Evolutionary conservation across 2,888 invertebrate genomes (phyloP).

Genomic region (Scaptomyza tumidula): DNA sequence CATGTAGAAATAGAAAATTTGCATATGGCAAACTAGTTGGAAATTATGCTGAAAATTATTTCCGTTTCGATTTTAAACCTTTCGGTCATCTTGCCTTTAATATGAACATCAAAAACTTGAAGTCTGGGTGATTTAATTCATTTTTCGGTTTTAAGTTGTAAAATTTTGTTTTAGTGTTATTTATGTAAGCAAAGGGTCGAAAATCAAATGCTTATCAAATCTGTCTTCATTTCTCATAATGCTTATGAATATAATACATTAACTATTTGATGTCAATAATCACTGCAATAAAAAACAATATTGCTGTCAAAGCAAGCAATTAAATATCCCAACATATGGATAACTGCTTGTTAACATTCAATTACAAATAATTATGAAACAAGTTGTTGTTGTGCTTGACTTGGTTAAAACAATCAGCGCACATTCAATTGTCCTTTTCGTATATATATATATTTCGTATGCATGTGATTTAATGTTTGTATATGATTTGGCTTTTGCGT

Average conservation of each 20-base stretch:
- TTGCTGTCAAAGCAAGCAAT: too few relatives aligned
- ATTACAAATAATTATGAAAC: not conserved
- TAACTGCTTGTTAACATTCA: not conserved
- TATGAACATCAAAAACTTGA: too few relatives aligned
- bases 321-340: too few relatives aligned
- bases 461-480: not conserved
- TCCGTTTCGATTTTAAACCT: not conserved
- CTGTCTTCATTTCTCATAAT: too few relatives aligned
- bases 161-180: too few relatives aligned
- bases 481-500: conserved; percentile 1
- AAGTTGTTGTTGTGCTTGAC: not conserved
- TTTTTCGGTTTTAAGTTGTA: too few relatives aligned
- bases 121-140: too few relatives aligned
- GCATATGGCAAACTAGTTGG: conserved; percentile 7
- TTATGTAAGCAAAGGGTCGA: too few relatives aligned
- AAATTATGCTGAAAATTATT: not conserved
- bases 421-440: conserved; percentile 11
- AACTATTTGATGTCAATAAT: too few relatives aligned
- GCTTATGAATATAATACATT: too few relatives aligned
- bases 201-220: too few relatives aligned
- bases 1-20: not conserved
- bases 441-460: not conserved
- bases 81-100: not conserved
- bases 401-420: conserved; percentile 40
- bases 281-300: too few relatives aligned